Percentiles rank a stretch among this genome's conserved stretches.
phyloP scores from a whole-genome alignment of 2,888 invertebrate species.

The Andrena trimmerana region DNA sequence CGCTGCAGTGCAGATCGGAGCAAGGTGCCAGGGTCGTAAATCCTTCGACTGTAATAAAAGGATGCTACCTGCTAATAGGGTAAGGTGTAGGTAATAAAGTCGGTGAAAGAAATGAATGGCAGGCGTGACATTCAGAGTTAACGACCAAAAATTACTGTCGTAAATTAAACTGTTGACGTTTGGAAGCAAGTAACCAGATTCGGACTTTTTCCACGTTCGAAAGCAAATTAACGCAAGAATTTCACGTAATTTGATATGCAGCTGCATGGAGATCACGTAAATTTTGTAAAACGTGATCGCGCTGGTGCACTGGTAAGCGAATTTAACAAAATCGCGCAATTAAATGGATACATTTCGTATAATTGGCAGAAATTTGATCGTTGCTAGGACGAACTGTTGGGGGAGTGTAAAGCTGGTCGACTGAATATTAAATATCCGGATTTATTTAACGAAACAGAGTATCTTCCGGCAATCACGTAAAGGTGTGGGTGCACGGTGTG shows the following conservation, averaged over 20 bases:
- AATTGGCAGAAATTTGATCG: slow-evolving; percentile 35
- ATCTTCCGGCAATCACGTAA: slow-evolving; percentile 65
- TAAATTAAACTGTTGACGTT: background rate
- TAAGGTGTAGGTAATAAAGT: slow-evolving; percentile 4
- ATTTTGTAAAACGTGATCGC: slow-evolving; percentile 12
- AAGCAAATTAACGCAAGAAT: background rate
- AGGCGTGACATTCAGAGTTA: background rate
- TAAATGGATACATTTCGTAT: slow-evolving; percentile 44
- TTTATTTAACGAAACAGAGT: slow-evolving; percentile 69
- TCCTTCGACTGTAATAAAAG: slow-evolving; percentile 11
- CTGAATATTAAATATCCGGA: slow-evolving; percentile 64
- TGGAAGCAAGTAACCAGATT: background rate
- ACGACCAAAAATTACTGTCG: background rate
- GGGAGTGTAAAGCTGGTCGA: background rate
- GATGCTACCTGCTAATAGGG: background rate
- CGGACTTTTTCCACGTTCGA: background rate
- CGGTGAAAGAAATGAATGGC: background rate
- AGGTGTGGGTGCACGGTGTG: slow-evolving; percentile 63
- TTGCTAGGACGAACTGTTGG: background rate
- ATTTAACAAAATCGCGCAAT: slow-evolving; percentile 48
- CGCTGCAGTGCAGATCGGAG: background rate
- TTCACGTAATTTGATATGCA: slow-evolving; percentile 18
- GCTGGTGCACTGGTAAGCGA: slow-evolving; percentile 7
- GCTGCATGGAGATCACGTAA: background rate
- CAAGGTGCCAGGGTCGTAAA: background rate